These are phyloP conservation scores for Falco berigora DNA, from an alignment of 2,797 vertebrate genomes.

Conservation along the genomic window DNA sequence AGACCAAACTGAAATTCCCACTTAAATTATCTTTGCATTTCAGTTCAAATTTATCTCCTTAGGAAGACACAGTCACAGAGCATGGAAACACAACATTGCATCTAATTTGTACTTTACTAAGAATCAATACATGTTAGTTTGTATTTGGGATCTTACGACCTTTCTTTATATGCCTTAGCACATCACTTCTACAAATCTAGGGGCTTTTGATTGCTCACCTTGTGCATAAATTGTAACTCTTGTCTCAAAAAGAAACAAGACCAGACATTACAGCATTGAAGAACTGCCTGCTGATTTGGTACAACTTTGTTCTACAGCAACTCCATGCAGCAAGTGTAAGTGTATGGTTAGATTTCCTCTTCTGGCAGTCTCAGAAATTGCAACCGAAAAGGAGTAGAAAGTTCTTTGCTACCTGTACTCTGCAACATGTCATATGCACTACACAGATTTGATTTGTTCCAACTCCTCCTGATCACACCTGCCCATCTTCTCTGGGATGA, in stretches of 20 bases:
- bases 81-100: background rate
- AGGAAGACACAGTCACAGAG: background rate
- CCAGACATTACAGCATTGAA: background rate
- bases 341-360: background rate
- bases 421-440: background rate
- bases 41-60: background rate
- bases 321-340: background rate
- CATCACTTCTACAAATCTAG: background rate
- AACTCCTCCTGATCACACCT: background rate
- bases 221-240: background rate
- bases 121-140: background rate
- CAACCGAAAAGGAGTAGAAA: background rate
- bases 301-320: background rate
- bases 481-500: background rate
- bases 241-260: background rate
- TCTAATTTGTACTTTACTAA: background rate
- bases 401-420: background rate
- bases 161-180: background rate
- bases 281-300: background rate
- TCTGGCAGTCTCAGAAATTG: background rate
- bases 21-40: background rate
- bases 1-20: background rate
- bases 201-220: background rate
- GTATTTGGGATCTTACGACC: background rate
- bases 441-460: background rate